Base-by-base conservation (phyloP, 2,888 invertebrate genomes). In the Andrena dorsata region DNA sequence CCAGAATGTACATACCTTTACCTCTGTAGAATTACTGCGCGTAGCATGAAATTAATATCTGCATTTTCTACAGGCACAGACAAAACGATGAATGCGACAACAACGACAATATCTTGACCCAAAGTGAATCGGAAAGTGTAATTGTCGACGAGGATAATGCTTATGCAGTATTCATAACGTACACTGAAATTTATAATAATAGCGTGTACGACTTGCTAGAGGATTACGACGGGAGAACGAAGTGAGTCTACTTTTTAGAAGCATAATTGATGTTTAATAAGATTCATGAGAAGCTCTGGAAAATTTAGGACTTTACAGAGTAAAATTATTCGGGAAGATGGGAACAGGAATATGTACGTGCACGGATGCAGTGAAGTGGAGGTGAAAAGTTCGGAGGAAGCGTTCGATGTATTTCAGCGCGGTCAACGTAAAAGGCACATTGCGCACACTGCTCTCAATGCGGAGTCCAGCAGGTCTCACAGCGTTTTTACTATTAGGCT, bases 141-240 rank as follows among this genome's bases (percentile, higher is more conserved):
- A 49, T 71, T 2, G 94, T 98, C 0, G 97, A 97, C 90, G 97
- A 97, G 90, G 98, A 98, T 89, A 97, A 97, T 90, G 96, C 96
- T 86, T 98, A 97, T 93, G 96, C 97, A 3, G 97, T 99, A 0
- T 99, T 99, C 93, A 96, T 99, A 0, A 98, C 98, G 0, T 99
- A 98, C 91, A 96, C 99, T 73, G 99, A 99, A 94, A 97, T 99
- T 87, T 99, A 99, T 94, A 99, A 99, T 93, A 99, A 99, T 92
- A 97, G 96, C 91, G 98, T 99, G 1, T 99, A 97, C 94, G 99
- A 99, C 95, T 95, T 99, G 69, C 95, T 99, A 2, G 99, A 99
- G 93, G 98, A 98, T 72, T 96, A 96, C 2, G 96, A 96, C 66
- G 94, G 95, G 41, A 94, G 93, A 91, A 94, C 95, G 64, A 96